phyloP scores from a whole-genome alignment of 2,113 vertebrate genomes.

The Dicaeum eximium region DNA sequence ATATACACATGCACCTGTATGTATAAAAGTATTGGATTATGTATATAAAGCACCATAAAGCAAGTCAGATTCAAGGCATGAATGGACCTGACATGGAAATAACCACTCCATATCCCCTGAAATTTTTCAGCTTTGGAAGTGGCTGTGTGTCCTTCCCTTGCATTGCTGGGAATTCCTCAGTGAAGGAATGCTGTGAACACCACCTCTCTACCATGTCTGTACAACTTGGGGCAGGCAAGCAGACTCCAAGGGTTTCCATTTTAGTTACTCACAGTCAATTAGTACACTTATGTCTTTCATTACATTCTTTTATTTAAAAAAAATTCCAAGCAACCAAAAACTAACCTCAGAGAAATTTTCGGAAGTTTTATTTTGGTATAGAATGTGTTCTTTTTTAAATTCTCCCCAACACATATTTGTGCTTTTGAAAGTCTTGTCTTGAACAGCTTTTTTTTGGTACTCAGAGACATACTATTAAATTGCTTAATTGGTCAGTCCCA shows the following conservation, averaged over 20 bases:
- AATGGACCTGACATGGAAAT: fast-evolving
- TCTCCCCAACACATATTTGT: not conserved
- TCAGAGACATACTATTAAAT: not conserved
- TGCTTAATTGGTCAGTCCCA: not conserved
- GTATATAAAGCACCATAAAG: not conserved
- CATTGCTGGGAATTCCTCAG: not conserved
- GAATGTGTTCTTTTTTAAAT: not conserved
- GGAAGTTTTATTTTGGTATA: not conserved
- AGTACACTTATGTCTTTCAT: not conserved
- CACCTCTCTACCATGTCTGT: not conserved
- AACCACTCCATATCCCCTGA: not conserved
- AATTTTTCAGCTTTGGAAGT: not conserved
- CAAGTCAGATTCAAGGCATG: not conserved
- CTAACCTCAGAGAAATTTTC: not conserved
- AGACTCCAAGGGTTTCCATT: not conserved
- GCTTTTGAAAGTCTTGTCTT: not conserved
- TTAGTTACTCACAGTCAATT: not conserved
- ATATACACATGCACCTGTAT: too few relatives aligned
- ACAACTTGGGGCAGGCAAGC: not conserved
- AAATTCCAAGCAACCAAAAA: not conserved
- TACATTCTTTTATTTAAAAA: not conserved
- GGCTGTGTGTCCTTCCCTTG: not conserved
- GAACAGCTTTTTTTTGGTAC: not conserved
- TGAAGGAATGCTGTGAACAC: not conserved
- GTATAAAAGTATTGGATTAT: not conserved